These are phyloP conservation scores for Rhadina sibilatrix DNA, from an alignment of 2,113 vertebrate species.

Conservation along the genomic window DNA sequence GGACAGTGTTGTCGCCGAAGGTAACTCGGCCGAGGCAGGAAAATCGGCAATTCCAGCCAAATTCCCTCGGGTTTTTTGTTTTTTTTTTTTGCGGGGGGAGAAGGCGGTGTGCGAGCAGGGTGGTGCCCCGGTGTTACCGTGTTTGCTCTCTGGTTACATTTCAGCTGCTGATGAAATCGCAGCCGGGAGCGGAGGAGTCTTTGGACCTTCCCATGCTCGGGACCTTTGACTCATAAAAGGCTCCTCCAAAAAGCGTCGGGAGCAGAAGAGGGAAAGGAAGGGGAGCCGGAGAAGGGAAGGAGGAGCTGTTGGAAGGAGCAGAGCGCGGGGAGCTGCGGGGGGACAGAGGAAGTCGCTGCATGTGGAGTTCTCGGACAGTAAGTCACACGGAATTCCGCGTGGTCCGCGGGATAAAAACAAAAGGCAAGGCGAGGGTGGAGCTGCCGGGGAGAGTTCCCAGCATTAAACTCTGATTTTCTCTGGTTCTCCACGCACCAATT, in stretches of 20 bases:
- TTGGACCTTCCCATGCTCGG: background rate
- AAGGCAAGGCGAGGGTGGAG: conserved; percentile 40
- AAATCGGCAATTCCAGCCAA: fast-evolving
- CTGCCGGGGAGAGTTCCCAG: background rate
- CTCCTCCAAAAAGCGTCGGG: background rate
- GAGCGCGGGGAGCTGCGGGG: background rate
- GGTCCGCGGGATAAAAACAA: conserved; percentile 9
- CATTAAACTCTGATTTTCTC: background rate
- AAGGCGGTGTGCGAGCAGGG: background rate
- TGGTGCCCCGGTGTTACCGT: background rate
- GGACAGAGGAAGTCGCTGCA: conserved; percentile 25
- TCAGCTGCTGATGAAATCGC: conserved; percentile 46
- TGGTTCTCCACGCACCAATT: fast-evolving
- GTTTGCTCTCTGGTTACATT: conserved; percentile 20
- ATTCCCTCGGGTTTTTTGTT: background rate
- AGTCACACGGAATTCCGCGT: conserved; percentile 37
- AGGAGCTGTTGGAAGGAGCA: conserved; percentile 12
- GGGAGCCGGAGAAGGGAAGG: background rate
- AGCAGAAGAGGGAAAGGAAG: background rate
- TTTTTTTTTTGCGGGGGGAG: background rate
- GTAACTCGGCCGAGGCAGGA: background rate
- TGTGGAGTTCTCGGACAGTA: conserved; percentile 71
- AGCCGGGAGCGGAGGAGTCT: background rate
- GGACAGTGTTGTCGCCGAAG: background rate
- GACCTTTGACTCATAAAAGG: conserved; percentile 21